Evolutionary conservation across 30 jellyfish, hydroid and myxozoan genomes (phyloP), one percentile per base, ranked within the genome.

Genomic region (Nemopilema nomurai): DNA sequence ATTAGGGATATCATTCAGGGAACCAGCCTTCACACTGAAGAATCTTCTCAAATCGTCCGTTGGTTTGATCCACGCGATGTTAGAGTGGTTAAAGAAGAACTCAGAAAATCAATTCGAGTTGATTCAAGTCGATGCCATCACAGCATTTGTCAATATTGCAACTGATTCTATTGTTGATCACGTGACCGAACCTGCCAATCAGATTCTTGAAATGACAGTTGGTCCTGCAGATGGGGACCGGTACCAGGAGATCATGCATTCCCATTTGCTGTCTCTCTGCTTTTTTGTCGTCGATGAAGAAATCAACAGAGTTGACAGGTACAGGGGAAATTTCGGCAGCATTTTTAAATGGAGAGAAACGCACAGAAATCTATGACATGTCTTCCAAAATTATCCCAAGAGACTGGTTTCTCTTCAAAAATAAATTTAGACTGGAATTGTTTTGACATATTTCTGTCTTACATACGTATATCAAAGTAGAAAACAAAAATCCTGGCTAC

Each of bases 251-350:
- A 83, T 83, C 16, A 78, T 83, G 25, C 91, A 83, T 83, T 71
- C 91, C 24, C 91, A 83, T 71, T 69, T 70, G 68, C 80, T 83
- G 71, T 83, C 91, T 28, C 86, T 83, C 26, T 83, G 86, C 27
- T 83, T 83, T 79, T 83, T 71, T 62, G 80, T 83, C 64, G 85
- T 83, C 32, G 85, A 83, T 17, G 91, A 71, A 30, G 91, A 83
- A 62, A 72, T 83, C 86, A 72, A 63, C 27, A 65, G 76, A 63
- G 91, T 29, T 51, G 91, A 83, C 70, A 83, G 86, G 91, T 83
- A 1, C 65, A 3, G 57, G 57, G 9, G 9, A 3, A 41, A 6
- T 41, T 41, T 41, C 13, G 9, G 13, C 57, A 13, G 13, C 13
- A 6, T 3, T 41, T 41, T 41, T 41, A 13, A 41, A n/a, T n/a